A percentile compares a stretch with the other conserved stretches of the same genome.
phyloP scores from a whole-genome alignment of 1,140 invertebrate genomes.

The Meloidogyne hapla region DNA sequence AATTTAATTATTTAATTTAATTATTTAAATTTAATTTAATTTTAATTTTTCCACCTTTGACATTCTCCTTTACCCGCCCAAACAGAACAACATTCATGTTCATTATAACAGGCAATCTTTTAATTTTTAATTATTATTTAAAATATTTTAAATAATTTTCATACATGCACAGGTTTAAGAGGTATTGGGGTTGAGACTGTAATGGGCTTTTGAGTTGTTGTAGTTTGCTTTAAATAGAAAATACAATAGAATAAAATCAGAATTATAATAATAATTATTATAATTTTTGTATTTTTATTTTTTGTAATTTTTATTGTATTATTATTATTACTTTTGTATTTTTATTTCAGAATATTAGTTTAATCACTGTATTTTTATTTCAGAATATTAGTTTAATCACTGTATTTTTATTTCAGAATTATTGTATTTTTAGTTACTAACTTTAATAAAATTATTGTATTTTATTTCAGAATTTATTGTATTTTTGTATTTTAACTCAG shows the following conservation, averaged over 20 bases:
- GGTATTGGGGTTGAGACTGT: neutral
- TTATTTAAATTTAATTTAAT: neutral
- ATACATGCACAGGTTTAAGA: neutral
- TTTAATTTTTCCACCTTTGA: neutral
- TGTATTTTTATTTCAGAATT: too few relatives aligned
- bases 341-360: neutral
- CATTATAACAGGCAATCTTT: slow-evolving; percentile 44
- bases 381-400: too few relatives aligned
- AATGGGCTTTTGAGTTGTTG: neutral
- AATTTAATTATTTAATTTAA: neutral
- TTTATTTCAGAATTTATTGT: too few relatives aligned
- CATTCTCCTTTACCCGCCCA: slow-evolving; percentile 20
- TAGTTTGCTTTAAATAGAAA: too few relatives aligned
- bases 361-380: neutral
- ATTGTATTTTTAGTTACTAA: too few relatives aligned
- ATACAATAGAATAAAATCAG: too few relatives aligned
- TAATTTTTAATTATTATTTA: slow-evolving; percentile 18
- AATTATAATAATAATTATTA: too few relatives aligned
- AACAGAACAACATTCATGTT: slow-evolving; percentile 49
- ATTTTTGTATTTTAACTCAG: too few relatives aligned
- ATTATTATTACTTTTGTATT: neutral
- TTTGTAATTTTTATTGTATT: neutral
- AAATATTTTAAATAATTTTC: neutral
- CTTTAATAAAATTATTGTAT: too few relatives aligned
- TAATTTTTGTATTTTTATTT: too few relatives aligned